A percentile compares a stretch with the other conserved stretches of the same genome.
Evolutionary conservation across 2,797 vertebrate species (phyloP).

Genomic region (Hydrophis major): DNA sequence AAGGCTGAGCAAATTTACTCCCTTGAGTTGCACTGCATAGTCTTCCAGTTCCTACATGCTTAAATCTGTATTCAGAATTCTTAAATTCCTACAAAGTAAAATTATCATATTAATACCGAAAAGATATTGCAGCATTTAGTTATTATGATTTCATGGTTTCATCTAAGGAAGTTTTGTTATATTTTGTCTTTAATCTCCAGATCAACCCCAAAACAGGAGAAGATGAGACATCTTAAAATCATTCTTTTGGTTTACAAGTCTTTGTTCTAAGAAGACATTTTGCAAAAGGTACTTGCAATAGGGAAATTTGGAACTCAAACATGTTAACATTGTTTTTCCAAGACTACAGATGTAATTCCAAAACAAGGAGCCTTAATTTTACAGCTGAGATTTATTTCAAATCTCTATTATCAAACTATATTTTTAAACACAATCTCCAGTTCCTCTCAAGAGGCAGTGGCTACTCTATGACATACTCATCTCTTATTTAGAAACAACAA

Average conservation of each 20-base stretch:
- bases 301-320: not conserved
- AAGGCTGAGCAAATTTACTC: conserved; percentile 6
- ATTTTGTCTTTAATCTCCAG: not conserved
- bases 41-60: conserved; percentile 21
- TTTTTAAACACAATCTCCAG: not conserved
- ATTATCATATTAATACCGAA: not conserved
- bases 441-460: not conserved
- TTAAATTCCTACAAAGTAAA: not conserved
- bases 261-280: not conserved
- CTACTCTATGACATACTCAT: not conserved
- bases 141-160: not conserved
- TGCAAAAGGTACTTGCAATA: not conserved
- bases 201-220: conserved; percentile 4
- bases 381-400: not conserved
- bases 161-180: not conserved
- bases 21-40: not conserved
- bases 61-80: conserved; percentile 27
- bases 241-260: conserved; percentile 3
- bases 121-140: not conserved
- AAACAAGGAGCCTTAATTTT: not conserved
- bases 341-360: not conserved
- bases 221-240: not conserved
- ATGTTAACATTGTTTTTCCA: not conserved
- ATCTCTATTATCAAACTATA: not conserved
- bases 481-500: not conserved